Evolutionary conservation across 2,113 vertebrate species (phyloP).

Genomic region (Xiphophorus maculatus): DNA sequence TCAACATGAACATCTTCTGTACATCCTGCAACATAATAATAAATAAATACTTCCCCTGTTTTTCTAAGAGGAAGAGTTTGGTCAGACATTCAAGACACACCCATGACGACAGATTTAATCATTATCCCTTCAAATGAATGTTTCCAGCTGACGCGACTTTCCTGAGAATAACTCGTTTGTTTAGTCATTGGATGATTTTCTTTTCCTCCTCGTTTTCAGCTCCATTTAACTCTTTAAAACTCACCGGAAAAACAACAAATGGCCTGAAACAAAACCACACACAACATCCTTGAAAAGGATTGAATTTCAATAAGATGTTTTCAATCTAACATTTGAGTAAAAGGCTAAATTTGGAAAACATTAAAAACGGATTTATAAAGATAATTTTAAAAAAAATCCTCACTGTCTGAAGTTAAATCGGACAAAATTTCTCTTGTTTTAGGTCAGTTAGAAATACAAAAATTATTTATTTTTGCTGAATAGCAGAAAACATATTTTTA

Average conservation of each 20-base stretch:
- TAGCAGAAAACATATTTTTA: too few relatives aligned
- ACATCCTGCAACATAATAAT: background rate
- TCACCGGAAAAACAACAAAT: background rate
- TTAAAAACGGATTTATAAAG: too few relatives aligned
- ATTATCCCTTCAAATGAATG: background rate
- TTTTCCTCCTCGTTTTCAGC: background rate
- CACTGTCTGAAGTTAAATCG: too few relatives aligned
- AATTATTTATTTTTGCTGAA: too few relatives aligned
- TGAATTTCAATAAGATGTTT: too few relatives aligned
- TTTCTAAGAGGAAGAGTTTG: background rate
- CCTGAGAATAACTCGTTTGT: constrained; percentile 5
- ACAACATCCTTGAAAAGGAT: too few relatives aligned
- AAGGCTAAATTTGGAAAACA: too few relatives aligned
- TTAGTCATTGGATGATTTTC: background rate
- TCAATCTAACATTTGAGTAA: too few relatives aligned
- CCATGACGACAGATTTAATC: background rate
- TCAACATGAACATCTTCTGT: background rate
- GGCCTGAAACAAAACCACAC: background rate
- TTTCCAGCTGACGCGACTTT: background rate
- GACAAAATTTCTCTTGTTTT: too few relatives aligned
- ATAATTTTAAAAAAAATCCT: too few relatives aligned
- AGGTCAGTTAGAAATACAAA: too few relatives aligned
- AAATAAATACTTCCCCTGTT: background rate
- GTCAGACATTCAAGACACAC: constrained; percentile 1
- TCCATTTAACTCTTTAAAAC: background rate